A percentile compares a stretch with the other conserved stretches of the same genome.
Evolutionary conservation across 2,888 invertebrate species (phyloP).

Genomic region (Tenodera sinensis): DNA sequence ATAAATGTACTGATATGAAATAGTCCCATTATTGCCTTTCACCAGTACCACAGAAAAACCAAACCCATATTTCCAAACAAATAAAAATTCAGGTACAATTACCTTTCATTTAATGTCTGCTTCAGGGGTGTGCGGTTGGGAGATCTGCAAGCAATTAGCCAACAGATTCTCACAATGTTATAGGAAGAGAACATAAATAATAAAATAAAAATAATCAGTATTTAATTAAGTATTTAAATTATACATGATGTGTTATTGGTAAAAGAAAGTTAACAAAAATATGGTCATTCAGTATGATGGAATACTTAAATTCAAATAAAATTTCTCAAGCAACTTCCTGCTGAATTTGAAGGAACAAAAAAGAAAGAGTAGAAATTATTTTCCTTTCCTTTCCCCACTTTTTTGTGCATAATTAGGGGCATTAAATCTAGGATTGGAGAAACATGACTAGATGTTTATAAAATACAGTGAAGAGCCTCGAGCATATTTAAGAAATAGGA

Average conservation of each 20-base stretch:
- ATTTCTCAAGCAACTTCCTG: not conserved
- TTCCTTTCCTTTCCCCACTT: no score
- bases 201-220: constrained; percentile 18
- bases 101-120: constrained; percentile 33
- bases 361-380: not conserved
- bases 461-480: no score
- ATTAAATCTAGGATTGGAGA: no score
- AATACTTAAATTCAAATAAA: not conserved
- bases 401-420: no score
- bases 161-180: constrained; percentile 27
- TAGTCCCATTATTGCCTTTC: not conserved
- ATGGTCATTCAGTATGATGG: not conserved
- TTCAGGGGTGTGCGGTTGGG: constrained; percentile 30
- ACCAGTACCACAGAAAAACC: not conserved
- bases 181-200: constrained; percentile 17
- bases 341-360: not conserved
- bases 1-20: not conserved
- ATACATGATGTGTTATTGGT: not conserved
- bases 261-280: not conserved
- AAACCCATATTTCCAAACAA: not conserved
- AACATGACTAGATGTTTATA: no score
- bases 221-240: not conserved
- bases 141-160: constrained; percentile 35
- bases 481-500: no score
- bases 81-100: constrained; percentile 14